Percentiles rank a stretch among this genome's conserved stretches.
Conservation (phyloP, 1,140 invertebrate species). For the Muscidifurax raptorellus region DNA sequence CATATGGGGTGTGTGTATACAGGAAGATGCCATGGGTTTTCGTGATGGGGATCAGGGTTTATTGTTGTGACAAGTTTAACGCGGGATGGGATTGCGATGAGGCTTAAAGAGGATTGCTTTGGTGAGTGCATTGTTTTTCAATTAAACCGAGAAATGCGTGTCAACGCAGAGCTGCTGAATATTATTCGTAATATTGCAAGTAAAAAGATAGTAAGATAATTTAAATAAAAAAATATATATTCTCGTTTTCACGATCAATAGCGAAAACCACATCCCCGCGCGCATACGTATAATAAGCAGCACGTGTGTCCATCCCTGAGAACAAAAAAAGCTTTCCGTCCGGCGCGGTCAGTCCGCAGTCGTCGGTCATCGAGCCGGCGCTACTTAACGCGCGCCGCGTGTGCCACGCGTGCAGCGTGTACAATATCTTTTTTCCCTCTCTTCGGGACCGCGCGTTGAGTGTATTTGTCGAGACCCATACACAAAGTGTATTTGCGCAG, state of each 20-base stretch:
- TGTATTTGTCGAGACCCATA: slow-evolving; percentile 36
- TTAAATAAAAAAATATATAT: background rate
- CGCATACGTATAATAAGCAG: too few relatives aligned
- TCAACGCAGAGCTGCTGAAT: too few relatives aligned
- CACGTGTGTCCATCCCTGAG: background rate
- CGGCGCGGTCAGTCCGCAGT: background rate
- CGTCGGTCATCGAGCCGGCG: background rate
- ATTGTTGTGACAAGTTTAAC: slow-evolving; percentile 3
- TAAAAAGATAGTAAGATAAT: too few relatives aligned
- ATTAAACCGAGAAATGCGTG: background rate
- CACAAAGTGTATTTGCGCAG: slow-evolving; percentile 40
- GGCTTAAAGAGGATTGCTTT: background rate
- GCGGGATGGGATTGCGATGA: background rate
- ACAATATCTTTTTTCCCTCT: slow-evolving; percentile 2
- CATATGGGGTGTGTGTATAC: background rate
- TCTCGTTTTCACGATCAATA: background rate
- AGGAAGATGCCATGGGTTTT: background rate
- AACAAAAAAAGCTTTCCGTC: background rate
- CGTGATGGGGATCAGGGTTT: background rate
- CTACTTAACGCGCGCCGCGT: background rate
- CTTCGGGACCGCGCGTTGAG: background rate
- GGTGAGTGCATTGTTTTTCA: background rate
- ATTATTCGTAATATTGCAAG: too few relatives aligned
- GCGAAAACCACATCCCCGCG: background rate
- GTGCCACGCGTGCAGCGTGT: background rate